A percentile compares a stretch with the other conserved stretches of the same genome.
Conservation (phyloP, 35 echinoderm and acorn worm genomes). For the Apostichopus californicus region DNA sequence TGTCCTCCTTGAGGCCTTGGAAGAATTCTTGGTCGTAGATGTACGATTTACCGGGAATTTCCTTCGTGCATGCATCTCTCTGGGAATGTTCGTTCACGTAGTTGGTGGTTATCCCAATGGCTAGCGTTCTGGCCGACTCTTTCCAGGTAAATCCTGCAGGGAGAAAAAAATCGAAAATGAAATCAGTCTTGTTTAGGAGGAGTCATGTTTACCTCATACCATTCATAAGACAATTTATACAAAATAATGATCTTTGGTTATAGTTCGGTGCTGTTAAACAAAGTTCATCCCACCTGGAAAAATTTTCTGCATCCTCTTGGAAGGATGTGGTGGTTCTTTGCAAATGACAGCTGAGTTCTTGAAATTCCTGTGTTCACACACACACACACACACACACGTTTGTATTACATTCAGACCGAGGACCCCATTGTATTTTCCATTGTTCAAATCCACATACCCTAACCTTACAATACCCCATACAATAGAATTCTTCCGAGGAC, state of each 20-base stretch:
- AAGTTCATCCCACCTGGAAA: too few relatives aligned
- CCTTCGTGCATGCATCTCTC: slow-evolving; percentile 24
- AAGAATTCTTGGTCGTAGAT: slow-evolving; percentile 54
- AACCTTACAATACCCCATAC: too few relatives aligned
- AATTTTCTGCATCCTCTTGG: too few relatives aligned
- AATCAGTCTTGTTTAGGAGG: not conserved
- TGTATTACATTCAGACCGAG: too few relatives aligned
- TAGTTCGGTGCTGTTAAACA: too few relatives aligned
- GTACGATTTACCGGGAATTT: slow-evolving; percentile 50
- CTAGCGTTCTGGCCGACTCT: slow-evolving; percentile 20
- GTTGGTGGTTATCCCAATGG: slow-evolving; percentile 53
- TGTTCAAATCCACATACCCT: too few relatives aligned
- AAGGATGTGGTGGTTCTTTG: too few relatives aligned
- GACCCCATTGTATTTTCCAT: too few relatives aligned
- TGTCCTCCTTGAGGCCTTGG: slow-evolving; percentile 13
- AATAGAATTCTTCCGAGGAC: too few relatives aligned
- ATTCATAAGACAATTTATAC: not conserved
- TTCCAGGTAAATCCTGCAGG: slow-evolving; percentile 40
- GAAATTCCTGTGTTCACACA: too few relatives aligned
- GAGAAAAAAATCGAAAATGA: not conserved
- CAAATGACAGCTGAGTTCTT: too few relatives aligned
- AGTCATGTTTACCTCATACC: not conserved
- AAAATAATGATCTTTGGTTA: not conserved
- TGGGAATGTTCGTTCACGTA: slow-evolving; percentile 41
- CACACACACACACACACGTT: too few relatives aligned